A percentile compares a stretch with the other conserved stretches of the same genome.
Evolutionary conservation across 2,113 vertebrate genomes (phyloP).

Genomic region (Brienomyrus brachyistius): DNA sequence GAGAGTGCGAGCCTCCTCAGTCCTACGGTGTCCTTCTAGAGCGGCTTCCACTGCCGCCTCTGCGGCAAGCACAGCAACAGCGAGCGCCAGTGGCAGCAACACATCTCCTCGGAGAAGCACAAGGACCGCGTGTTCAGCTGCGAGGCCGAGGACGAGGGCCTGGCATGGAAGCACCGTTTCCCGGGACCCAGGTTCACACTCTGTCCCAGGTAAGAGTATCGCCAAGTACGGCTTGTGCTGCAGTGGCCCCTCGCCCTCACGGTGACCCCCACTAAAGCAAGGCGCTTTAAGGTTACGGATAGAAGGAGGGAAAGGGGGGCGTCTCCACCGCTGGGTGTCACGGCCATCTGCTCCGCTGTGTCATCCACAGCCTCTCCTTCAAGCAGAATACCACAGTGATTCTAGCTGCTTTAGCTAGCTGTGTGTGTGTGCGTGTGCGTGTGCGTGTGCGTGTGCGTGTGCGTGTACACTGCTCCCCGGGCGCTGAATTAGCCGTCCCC

Average conservation of each 20-base stretch:
- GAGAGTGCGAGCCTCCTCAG: not conserved
- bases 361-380: not conserved
- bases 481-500: too few relatives aligned
- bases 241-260: not conserved
- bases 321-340: not conserved
- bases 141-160: slow-evolving; percentile 77
- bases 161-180: slow-evolving; percentile 83
- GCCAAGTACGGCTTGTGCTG: not conserved
- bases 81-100: slow-evolving; percentile 92
- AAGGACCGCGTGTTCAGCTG: slow-evolving; percentile 90
- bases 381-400: not conserved
- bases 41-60: slow-evolving; percentile 77
- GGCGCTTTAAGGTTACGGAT: not conserved
- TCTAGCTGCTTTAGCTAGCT: not conserved
- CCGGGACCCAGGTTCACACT: slow-evolving; percentile 75
- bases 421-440: not conserved
- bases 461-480: too few relatives aligned
- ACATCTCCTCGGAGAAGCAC: slow-evolving; percentile 89
- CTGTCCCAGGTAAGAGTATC: slow-evolving; percentile 61
- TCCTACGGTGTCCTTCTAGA: slow-evolving; percentile 51
- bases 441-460: not conserved
- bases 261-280: not conserved
- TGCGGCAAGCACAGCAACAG: slow-evolving; percentile 78
- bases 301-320: not conserved
- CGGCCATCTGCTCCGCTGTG: not conserved